Percentiles rank a stretch among this genome's conserved stretches.
Evolutionary conservation across 2,888 invertebrate genomes (phyloP).

Genomic region (Drosophila diplacantha): DNA sequence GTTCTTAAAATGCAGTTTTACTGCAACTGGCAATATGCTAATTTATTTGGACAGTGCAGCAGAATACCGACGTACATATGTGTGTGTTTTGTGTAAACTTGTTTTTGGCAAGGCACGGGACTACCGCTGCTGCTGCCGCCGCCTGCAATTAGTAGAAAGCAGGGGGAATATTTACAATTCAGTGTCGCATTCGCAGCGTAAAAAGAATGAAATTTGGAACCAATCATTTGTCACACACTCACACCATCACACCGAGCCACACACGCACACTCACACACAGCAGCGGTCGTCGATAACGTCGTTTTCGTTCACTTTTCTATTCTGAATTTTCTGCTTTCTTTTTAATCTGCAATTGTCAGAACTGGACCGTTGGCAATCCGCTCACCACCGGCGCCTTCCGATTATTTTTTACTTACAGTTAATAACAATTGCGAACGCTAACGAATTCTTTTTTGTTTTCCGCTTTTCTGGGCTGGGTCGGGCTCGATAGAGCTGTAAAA

Average conservation of each 20-base stretch:
- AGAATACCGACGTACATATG: constrained; percentile 11
- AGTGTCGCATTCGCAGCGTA: constrained; percentile 11
- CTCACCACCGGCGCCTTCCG: constrained; percentile 13
- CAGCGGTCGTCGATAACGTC: constrained; percentile 55
- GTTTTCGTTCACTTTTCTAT: constrained; percentile 64
- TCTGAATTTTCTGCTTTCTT: constrained; percentile 67
- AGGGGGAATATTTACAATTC: constrained; percentile 37
- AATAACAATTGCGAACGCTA: constrained; percentile 44
- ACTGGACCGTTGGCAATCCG: constrained; percentile 7
- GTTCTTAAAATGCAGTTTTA: constrained; percentile 32
- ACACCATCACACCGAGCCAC: constrained; percentile 27
- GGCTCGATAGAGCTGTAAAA: constrained; percentile 44
- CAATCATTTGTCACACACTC: constrained; percentile 43
- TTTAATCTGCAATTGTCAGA: constrained; percentile 4
- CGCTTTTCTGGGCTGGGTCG: constrained; percentile 70
- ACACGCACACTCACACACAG: constrained; percentile 21
- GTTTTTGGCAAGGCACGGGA: constrained; percentile 11
- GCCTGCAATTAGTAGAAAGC: constrained; percentile 34
- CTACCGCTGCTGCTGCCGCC: constrained; percentile 2
- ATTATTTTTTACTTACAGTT: constrained; percentile 56
- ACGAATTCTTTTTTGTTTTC: constrained; percentile 58
- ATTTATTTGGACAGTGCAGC: constrained; percentile 38
- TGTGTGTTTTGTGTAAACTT: constrained; percentile 10
- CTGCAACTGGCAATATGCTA: constrained; percentile 53
- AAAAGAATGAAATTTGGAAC: constrained; percentile 46